These are phyloP conservation scores for Scomber japonicus DNA, from an alignment of 2,113 vertebrate species.

Conservation along the genomic window DNA sequence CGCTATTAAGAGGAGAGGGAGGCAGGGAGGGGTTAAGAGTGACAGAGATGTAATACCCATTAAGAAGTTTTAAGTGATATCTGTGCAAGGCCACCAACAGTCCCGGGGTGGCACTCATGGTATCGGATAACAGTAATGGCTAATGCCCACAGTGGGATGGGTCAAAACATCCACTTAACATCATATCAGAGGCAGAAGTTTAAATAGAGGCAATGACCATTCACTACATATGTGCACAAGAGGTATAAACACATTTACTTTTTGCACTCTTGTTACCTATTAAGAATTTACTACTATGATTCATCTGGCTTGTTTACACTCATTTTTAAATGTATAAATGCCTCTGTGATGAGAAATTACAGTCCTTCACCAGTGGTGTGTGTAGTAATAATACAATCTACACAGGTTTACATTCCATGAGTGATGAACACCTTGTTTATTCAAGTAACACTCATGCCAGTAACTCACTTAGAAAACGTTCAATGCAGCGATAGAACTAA, in stretches of 20 bases:
- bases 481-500: background rate
- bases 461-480: background rate
- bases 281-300: background rate
- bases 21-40: conserved; percentile 27
- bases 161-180: conserved; percentile 12
- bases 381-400: background rate
- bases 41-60: conserved; percentile 44
- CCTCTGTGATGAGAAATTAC: background rate
- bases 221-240: background rate
- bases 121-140: conserved; percentile 39
- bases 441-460: background rate
- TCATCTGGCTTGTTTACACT: background rate
- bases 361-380: background rate
- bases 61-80: conserved; percentile 46
- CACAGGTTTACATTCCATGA: background rate
- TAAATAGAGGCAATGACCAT: background rate
- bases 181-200: conserved; percentile 8
- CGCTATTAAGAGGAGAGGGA: conserved; percentile 19
- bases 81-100: conserved; percentile 39
- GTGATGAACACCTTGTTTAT: conserved; percentile 11
- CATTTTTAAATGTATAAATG: background rate
- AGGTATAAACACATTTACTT: background rate
- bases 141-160: background rate
- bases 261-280: too few species aligned
- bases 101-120: background rate